These are phyloP conservation scores for Zoanthus sansibaricus DNA, from an alignment of 92 coral and sea anemone species.

Conservation along the genomic window DNA sequence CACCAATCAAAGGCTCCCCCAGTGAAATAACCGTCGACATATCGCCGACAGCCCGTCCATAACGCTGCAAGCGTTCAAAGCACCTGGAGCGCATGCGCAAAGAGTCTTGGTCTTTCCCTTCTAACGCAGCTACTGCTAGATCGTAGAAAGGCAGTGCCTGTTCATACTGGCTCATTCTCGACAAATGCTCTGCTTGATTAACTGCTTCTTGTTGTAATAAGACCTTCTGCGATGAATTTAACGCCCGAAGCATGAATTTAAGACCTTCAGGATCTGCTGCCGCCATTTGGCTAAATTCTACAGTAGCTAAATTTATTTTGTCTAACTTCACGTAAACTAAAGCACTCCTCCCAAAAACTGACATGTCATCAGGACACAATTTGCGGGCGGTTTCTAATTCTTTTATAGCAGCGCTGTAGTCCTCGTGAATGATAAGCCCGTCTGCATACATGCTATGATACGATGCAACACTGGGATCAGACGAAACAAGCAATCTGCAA, in stretches of 20 bases:
- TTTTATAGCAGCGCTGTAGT: slow-evolving; percentile 76
- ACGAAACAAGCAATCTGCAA: slow-evolving; percentile 76
- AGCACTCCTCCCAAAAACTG: slow-evolving; percentile 81
- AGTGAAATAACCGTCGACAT: slow-evolving; percentile 75
- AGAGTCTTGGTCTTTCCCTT: slow-evolving; percentile 70
- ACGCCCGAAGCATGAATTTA: slow-evolving; percentile 64
- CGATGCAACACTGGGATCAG: slow-evolving; percentile 60
- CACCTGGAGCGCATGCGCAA: slow-evolving; percentile 96
- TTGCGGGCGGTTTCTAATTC: slow-evolving; percentile 77
- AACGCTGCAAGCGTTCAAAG: slow-evolving; percentile 68
- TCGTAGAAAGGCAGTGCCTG: slow-evolving; percentile 75
- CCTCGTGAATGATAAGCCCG: slow-evolving; percentile 78
- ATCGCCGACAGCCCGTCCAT: slow-evolving; percentile 83
- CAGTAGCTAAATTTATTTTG: slow-evolving; percentile 66
- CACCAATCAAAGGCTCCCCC: slow-evolving; percentile 73
- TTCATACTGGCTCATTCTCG: slow-evolving; percentile 53
- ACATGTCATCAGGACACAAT: slow-evolving; percentile 72
- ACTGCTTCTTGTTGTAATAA: slow-evolving; percentile 65
- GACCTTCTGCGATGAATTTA: slow-evolving; percentile 70
- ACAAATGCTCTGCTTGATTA: slow-evolving; percentile 65
- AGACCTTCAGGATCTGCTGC: slow-evolving; percentile 73
- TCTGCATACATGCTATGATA: slow-evolving; percentile 87
- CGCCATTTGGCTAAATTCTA: slow-evolving; percentile 73
- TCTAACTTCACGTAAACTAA: slow-evolving; percentile 81
- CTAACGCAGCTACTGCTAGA: slow-evolving; percentile 73